A percentile compares a stretch with the other conserved stretches of the same genome.
Evolutionary conservation across 2,113 vertebrate species (phyloP).

Genomic region (Cygnus buccinator): DNA sequence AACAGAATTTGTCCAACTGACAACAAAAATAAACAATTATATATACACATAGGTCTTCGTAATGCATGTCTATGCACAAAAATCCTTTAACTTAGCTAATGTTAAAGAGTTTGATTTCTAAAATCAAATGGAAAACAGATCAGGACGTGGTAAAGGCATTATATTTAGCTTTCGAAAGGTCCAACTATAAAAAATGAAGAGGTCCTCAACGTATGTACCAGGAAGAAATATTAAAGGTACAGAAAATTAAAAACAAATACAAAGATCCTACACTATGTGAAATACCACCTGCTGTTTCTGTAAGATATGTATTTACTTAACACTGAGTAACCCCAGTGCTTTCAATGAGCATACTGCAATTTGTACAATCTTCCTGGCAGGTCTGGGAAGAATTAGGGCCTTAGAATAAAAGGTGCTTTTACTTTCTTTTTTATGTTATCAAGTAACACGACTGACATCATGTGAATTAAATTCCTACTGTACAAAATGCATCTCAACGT

Average conservation of each 20-base stretch:
- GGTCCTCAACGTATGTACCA: constrained; percentile 3
- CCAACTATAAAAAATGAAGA: constrained; percentile 1
- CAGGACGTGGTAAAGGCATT: not conserved
- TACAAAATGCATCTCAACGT: not conserved
- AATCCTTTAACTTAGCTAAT: not conserved
- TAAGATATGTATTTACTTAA: not conserved
- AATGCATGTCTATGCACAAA: not conserved
- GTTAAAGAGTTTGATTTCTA: not conserved
- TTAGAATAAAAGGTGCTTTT: not conserved
- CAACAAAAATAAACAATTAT: not conserved
- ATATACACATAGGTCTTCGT: not conserved
- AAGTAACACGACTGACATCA: not conserved
- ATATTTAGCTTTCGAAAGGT: constrained; percentile 8
- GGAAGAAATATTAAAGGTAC: constrained; percentile 12
- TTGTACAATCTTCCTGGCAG: not conserved
- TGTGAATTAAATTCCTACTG: not conserved
- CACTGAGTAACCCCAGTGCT: not conserved
- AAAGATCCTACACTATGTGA: not conserved
- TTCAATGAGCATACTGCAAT: not conserved
- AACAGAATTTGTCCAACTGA: constrained; percentile 18
- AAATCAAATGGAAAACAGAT: not conserved
- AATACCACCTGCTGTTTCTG: not conserved
- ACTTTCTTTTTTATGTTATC: not conserved
- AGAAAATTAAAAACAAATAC: not conserved
- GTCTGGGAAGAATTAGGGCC: not conserved